A percentile compares a stretch with the other conserved stretches of the same genome.
These are phyloP conservation scores for Lacerta viridis DNA, from an alignment of 2,797 vertebrate genomes.

Conservation along the genomic window DNA sequence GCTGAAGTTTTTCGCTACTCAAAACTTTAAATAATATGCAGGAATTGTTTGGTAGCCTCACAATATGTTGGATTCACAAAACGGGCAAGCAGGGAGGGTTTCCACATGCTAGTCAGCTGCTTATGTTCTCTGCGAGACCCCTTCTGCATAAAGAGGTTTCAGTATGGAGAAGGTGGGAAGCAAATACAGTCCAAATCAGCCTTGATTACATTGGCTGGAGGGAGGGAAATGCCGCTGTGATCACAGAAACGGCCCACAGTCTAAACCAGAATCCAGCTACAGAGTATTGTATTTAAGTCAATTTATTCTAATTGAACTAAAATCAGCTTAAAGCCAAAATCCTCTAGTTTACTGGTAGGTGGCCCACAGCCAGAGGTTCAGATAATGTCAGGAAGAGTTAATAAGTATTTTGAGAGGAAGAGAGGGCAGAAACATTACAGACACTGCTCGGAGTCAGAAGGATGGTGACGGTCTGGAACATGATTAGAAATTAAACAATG, in stretches of 20 bases:
- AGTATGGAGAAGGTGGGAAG: not conserved
- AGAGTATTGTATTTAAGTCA: conserved; percentile 15
- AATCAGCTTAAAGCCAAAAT: conserved; percentile 26
- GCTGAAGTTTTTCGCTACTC: not conserved
- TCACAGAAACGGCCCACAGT: not conserved
- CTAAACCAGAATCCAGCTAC: conserved; percentile 5
- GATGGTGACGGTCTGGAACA: not conserved
- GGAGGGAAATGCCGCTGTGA: not conserved
- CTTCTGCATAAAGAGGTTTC: not conserved
- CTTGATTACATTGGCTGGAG: not conserved
- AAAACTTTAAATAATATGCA: not conserved
- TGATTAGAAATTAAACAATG: not conserved
- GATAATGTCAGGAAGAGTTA: conserved; percentile 25
- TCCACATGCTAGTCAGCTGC: not conserved
- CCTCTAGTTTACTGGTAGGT: conserved; percentile 4
- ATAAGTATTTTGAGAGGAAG: not conserved
- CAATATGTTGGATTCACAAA: not conserved
- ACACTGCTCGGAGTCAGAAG: not conserved
- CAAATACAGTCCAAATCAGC: not conserved
- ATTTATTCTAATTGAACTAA: conserved; percentile 16
- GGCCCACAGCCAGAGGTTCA: conserved; percentile 2
- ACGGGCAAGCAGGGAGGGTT: not conserved
- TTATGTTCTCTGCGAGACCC: not conserved
- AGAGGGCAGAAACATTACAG: not conserved
- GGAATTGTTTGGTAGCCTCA: not conserved